Conservation (phyloP, 53 echinoderm and acorn worm species). For the Echinometra lucunter region DNA sequence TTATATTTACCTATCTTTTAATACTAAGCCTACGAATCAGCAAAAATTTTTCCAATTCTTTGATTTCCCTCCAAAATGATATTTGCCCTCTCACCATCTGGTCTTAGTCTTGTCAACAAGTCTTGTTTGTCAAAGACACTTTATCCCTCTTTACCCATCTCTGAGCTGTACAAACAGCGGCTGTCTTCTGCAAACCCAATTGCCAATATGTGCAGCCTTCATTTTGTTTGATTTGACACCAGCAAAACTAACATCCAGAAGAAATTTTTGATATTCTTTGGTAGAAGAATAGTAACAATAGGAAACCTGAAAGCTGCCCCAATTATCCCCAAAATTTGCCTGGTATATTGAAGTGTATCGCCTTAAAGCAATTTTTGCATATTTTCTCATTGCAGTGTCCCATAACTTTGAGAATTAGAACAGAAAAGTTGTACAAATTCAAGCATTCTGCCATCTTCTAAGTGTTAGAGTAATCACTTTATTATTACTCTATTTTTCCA, state of each 20-base stretch:
- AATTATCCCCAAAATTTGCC: not conserved
- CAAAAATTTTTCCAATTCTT: not conserved
- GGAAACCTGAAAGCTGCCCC: conserved; percentile 19
- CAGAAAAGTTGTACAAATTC: not conserved
- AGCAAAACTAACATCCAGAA: conserved; percentile 30
- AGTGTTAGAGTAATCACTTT: conserved; percentile 32
- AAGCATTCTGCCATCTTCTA: not conserved
- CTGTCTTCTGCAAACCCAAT: conserved; percentile 14
- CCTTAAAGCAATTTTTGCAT: not conserved
- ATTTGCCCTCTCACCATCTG: conserved; percentile 49
- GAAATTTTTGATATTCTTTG: not conserved
- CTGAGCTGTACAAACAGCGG: conserved; percentile 17
- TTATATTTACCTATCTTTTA: not conserved
- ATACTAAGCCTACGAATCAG: not conserved
- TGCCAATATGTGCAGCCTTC: not conserved
- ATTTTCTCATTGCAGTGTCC: not conserved
- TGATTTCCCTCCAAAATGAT: conserved; percentile 46
- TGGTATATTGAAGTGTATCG: not conserved
- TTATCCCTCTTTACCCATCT: conserved; percentile 50
- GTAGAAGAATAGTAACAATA: not conserved
- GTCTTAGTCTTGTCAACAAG: conserved; percentile 27
- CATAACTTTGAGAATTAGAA: not conserved
- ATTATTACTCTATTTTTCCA: conserved; percentile 18
- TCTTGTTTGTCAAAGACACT: conserved; percentile 46
- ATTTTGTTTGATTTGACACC: conserved; percentile 35